phyloP scores from a whole-genome alignment of 2,888 invertebrate genomes.

The Odontocolon sp. region DNA sequence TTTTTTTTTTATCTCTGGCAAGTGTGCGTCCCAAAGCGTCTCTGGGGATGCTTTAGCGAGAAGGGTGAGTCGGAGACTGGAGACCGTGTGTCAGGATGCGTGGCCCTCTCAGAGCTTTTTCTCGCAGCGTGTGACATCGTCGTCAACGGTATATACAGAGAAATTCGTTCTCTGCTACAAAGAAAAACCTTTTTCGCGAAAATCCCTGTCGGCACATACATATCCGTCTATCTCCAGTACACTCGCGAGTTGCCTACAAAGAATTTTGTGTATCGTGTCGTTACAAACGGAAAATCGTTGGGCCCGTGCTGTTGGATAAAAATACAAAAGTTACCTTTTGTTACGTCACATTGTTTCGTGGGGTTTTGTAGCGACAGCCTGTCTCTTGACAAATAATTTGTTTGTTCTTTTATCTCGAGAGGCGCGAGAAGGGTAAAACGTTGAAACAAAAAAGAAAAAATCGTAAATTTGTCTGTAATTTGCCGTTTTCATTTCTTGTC shows the following conservation, averaged over 20 bases:
- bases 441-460: constrained; percentile 13
- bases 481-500: constrained; percentile 4
- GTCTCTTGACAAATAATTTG: constrained; percentile 46
- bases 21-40: constrained; percentile 12
- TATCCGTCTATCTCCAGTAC: neutral
- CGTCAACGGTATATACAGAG: constrained; percentile 42
- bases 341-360: constrained; percentile 39
- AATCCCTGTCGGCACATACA: neutral
- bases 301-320: neutral
- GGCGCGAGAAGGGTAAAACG: constrained; percentile 14
- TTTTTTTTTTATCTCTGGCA: neutral
- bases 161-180: constrained; percentile 38
- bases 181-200: constrained; percentile 47
- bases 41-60: constrained; percentile 7
- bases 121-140: constrained; percentile 20
- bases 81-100: constrained; percentile 1
- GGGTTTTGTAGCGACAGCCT: neutral
- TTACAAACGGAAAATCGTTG: constrained; percentile 35
- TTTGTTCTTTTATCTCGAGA: constrained; percentile 60
- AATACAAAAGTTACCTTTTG: constrained; percentile 14
- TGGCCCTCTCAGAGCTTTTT: constrained; percentile 20
- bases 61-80: constrained; percentile 10
- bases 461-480: neutral
- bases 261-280: constrained; percentile 25
- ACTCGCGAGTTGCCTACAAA: constrained; percentile 18